These are phyloP conservation scores for Brachylomia viminalis DNA, from an alignment of 2,888 invertebrate genomes.

Conservation along the genomic window DNA sequence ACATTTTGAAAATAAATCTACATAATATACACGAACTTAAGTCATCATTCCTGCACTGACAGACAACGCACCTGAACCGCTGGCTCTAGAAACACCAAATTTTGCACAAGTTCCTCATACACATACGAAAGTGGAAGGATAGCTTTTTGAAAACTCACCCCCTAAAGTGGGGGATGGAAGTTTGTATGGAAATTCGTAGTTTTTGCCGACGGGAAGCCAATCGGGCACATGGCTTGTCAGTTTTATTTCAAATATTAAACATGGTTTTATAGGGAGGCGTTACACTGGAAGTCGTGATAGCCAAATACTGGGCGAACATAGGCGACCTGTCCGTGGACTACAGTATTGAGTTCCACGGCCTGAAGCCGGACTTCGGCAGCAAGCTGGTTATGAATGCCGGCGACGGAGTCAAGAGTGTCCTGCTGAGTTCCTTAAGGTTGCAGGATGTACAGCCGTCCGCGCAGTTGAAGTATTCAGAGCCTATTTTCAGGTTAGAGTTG, in stretches of 20 bases:
- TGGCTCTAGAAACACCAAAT: not conserved
- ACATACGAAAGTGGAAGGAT: not conserved
- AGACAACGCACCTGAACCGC: not conserved
- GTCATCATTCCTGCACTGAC: not conserved
- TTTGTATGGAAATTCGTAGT: not conserved
- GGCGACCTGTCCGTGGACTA: constrained; percentile 94
- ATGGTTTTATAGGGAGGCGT: constrained; percentile 91
- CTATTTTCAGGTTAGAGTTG: constrained; percentile 68
- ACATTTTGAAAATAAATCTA: too few species aligned
- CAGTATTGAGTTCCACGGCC: constrained; percentile 95
- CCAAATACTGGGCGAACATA: constrained; percentile 98
- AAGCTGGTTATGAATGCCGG: constrained; percentile 94
- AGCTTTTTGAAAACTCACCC: not conserved
- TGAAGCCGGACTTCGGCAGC: constrained; percentile 92
- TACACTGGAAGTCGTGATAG: constrained; percentile 96
- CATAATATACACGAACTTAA: too few species aligned
- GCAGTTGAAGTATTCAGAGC: constrained; percentile 93
- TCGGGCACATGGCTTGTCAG: not conserved
- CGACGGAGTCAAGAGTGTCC: constrained; percentile 93
- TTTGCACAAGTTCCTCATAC: not conserved
- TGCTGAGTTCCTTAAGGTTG: constrained; percentile 91
- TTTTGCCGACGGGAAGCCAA: not conserved
- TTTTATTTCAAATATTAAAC: not conserved
- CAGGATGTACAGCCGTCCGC: constrained; percentile 95
- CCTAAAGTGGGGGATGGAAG: not conserved